Conservation (phyloP, 2,888 invertebrate species). For the Notodonta ziczac region DNA sequence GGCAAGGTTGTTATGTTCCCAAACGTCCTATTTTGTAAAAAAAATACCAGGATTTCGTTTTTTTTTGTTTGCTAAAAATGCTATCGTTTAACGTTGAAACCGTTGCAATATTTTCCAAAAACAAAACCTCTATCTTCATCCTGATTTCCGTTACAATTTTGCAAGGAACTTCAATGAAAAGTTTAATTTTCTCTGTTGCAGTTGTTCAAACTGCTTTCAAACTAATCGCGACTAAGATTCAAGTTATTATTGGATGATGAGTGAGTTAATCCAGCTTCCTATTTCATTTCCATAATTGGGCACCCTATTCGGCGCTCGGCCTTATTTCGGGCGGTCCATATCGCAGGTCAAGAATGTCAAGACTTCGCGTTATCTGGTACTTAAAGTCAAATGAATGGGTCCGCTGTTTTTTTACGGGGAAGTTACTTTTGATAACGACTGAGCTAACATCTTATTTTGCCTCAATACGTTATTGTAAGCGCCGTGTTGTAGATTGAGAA, state of each 20-base stretch:
- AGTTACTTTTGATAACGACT: constrained; percentile 2
- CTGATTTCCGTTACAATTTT: background rate
- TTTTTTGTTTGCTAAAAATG: background rate
- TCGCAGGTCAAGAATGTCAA: constrained; percentile 34
- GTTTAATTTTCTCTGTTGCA: no score
- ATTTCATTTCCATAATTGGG: background rate
- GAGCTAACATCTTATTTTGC: background rate
- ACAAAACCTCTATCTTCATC: background rate
- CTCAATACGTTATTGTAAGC: background rate
- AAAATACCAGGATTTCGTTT: background rate
- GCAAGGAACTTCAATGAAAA: background rate
- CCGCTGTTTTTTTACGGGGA: constrained; percentile 23
- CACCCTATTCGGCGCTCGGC: constrained; percentile 12
- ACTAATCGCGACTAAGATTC: no score
- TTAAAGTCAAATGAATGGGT: constrained; percentile 22
- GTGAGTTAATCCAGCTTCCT: background rate
- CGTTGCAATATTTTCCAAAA: no score
- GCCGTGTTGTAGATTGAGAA: background rate
- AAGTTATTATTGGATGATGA: background rate
- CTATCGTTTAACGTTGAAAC: no score
- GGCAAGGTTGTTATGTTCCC: constrained; percentile 26
- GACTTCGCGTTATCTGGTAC: constrained; percentile 23
- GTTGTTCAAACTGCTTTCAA: no score
- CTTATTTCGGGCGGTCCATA: constrained; percentile 28
- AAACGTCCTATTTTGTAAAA: background rate